phyloP scores from a whole-genome alignment of 2,888 invertebrate genomes.

The Subacronicta megacephala region DNA sequence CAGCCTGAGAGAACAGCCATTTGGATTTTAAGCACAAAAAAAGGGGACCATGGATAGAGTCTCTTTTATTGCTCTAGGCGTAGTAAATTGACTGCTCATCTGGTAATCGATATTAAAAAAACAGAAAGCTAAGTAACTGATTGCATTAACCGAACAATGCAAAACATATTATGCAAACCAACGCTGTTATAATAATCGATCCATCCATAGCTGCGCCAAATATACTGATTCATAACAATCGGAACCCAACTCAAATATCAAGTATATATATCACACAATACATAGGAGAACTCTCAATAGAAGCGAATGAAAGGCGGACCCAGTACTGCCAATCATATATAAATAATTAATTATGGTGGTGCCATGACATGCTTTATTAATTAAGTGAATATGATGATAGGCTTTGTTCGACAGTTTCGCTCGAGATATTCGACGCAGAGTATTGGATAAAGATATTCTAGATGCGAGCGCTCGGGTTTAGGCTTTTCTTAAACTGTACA shows the following conservation, averaged over 20 bases:
- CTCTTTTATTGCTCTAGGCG: no score
- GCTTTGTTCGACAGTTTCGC: conserved; percentile 32
- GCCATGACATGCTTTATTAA: conserved; percentile 50
- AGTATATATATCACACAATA: conserved; percentile 5
- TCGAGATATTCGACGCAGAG: background rate
- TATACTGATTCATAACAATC: conserved; percentile 39
- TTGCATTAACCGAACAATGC: no score
- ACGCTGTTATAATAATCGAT: conserved; percentile 13
- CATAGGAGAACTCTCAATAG: conserved; percentile 32
- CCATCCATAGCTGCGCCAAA: conserved; percentile 11
- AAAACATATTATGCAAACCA: no score
- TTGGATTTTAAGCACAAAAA: no score
- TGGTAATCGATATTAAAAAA: no score
- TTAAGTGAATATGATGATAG: conserved; percentile 43
- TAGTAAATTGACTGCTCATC: no score
- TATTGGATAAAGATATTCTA: background rate
- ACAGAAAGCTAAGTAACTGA: no score
- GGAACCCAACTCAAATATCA: conserved; percentile 34
- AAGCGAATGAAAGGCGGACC: conserved; percentile 52
- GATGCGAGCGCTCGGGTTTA: background rate
- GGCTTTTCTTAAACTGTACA: background rate
- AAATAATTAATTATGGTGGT: conserved; percentile 62
- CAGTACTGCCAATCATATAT: conserved; percentile 61
- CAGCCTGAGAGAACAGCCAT: no score
- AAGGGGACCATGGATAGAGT: no score